A percentile compares a stretch with the other conserved stretches of the same genome.
Evolutionary conservation across 2,797 vertebrate genomes (phyloP).

Genomic region (Oreochromis grahami): DNA sequence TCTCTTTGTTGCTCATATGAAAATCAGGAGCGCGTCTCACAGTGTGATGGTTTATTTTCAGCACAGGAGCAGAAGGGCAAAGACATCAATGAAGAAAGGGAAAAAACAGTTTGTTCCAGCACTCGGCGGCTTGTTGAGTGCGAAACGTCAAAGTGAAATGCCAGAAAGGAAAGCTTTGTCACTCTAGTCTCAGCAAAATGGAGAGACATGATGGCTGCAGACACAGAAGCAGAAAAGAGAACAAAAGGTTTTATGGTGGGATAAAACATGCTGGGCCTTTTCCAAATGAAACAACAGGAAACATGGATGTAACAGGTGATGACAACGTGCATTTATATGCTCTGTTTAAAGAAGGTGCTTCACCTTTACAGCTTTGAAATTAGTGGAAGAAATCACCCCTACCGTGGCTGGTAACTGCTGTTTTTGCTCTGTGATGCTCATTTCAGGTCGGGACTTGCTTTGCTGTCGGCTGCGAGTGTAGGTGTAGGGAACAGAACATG

Average conservation of each 20-base stretch:
- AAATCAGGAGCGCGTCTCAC: slow-evolving; percentile 9
- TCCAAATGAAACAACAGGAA: neutral
- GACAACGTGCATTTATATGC: neutral
- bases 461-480: neutral
- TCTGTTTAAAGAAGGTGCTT: neutral
- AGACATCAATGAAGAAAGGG: neutral
- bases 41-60: slow-evolving; percentile 42
- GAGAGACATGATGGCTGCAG: slow-evolving; percentile 17
- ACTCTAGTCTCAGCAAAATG: slow-evolving; percentile 11
- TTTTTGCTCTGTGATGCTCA: neutral
- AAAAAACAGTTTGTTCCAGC: neutral
- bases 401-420: neutral
- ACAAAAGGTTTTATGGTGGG: neutral
- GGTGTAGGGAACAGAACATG: neutral
- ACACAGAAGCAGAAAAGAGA: neutral
- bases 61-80: slow-evolving; percentile 33
- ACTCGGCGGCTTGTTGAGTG: slow-evolving; percentile 16
- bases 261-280: neutral
- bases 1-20: slow-evolving; percentile 23
- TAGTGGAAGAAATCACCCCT: neutral
- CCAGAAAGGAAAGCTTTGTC: slow-evolving; percentile 37
- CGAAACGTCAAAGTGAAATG: slow-evolving; percentile 26
- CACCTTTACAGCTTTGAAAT: neutral
- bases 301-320: neutral
- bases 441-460: neutral